phyloP scores from a whole-genome alignment of 1,140 invertebrate genomes.

The Oryzaephilus surinamensis region DNA sequence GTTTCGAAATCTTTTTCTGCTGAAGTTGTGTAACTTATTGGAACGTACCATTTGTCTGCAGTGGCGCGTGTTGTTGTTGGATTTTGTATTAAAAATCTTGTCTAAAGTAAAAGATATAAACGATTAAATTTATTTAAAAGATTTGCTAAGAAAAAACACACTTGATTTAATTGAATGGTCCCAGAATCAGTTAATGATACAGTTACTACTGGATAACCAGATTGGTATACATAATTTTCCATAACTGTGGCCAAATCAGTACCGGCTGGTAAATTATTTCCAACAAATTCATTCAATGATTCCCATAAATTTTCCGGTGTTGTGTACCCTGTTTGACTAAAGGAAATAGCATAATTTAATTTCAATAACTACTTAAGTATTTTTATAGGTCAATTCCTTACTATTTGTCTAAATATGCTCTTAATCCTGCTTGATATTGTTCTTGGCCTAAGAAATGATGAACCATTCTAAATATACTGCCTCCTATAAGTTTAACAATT shows the following conservation, averaged over 20 bases:
- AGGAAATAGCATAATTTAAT: slow-evolving; percentile 12
- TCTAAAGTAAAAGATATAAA: too few relatives aligned
- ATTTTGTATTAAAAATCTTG: slow-evolving; percentile 17
- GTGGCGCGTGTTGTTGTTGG: not conserved
- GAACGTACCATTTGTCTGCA: slow-evolving; percentile 44
- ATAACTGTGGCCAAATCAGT: slow-evolving; percentile 40
- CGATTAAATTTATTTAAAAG: not conserved
- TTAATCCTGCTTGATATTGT: slow-evolving; percentile 49
- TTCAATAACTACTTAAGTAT: not conserved
- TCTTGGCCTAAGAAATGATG: slow-evolving; percentile 52
- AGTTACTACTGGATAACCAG: slow-evolving; percentile 48
- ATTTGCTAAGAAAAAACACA: not conserved
- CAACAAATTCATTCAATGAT: slow-evolving; percentile 11
- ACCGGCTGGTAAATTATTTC: slow-evolving; percentile 2
- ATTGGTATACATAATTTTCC: slow-evolving; percentile 48
- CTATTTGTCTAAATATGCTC: slow-evolving; percentile 41
- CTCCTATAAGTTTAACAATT: slow-evolving; percentile 36
- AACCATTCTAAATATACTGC: slow-evolving; percentile 67
- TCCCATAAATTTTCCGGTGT: slow-evolving; percentile 16
- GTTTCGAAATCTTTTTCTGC: slow-evolving; percentile 30
- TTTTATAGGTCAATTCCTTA: slow-evolving; percentile 29
- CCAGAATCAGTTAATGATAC: slow-evolving; percentile 7
- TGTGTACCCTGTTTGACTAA: slow-evolving; percentile 14
- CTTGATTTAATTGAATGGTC: slow-evolving; percentile 18
- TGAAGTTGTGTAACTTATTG: slow-evolving; percentile 46